Conservation (phyloP, 2,888 invertebrate genomes). For the Polydrusus cervinus region DNA sequence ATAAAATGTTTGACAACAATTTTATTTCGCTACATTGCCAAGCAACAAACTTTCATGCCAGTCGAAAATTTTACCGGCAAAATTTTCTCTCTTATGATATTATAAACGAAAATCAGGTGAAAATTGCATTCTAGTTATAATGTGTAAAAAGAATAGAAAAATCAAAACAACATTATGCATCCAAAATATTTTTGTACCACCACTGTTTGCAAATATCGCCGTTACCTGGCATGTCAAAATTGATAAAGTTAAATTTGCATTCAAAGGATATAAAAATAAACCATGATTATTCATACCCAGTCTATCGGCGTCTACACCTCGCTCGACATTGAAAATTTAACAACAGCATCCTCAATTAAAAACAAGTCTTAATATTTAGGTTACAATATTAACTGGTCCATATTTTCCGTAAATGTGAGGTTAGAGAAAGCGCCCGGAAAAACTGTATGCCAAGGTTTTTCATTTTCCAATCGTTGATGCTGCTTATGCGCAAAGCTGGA, state of each 20-base stretch:
- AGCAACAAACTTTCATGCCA: too few species aligned
- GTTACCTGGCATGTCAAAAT: background rate
- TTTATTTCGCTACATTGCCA: too few species aligned
- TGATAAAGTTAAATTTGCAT: background rate
- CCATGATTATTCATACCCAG: constrained; percentile 17
- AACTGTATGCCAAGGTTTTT: constrained; percentile 43
- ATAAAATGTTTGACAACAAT: too few species aligned
- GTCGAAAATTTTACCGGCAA: too few species aligned
- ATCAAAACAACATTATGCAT: too few species aligned
- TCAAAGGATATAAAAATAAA: constrained; percentile 3
- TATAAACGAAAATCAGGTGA: too few species aligned
- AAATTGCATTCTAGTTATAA: too few species aligned
- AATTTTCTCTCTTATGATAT: too few species aligned
- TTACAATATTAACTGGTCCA: background rate
- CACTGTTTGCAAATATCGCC: background rate
- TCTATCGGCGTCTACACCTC: constrained; percentile 4
- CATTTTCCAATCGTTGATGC: constrained; percentile 45
- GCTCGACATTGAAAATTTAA: constrained; percentile 13
- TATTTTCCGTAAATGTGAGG: constrained; percentile 44
- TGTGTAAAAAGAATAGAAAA: too few species aligned
- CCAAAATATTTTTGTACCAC: background rate
- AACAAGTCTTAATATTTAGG: background rate
- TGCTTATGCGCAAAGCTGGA: constrained; percentile 19
- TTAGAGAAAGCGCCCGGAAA: constrained; percentile 44
- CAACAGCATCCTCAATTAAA: background rate